These are phyloP conservation scores for Dynastes grantii DNA, from an alignment of 2,888 invertebrate species.

Conservation along the genomic window DNA sequence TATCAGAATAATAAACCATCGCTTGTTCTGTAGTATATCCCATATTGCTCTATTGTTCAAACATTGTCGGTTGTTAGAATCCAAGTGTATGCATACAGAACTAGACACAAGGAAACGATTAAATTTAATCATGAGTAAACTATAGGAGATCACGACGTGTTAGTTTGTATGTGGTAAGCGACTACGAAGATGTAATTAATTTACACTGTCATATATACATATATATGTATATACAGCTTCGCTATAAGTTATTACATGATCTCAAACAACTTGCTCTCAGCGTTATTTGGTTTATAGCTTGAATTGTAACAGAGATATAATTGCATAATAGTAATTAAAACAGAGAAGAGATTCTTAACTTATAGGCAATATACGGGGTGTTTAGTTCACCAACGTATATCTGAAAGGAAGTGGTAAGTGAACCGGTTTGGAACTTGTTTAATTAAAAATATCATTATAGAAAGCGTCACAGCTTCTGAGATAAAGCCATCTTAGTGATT, in stretches of 20 bases:
- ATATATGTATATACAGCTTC: background rate
- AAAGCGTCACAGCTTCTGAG: no score
- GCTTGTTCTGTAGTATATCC: background rate
- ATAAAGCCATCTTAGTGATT: no score
- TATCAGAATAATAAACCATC: no score
- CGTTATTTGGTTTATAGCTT: conserved; percentile 6
- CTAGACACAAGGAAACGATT: conserved; percentile 7
- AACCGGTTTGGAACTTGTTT: no score
- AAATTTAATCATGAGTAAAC: background rate
- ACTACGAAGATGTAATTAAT: conserved; percentile 33
- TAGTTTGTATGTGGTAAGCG: conserved; percentile 19
- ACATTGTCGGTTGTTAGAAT: background rate
- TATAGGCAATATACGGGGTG: no score
- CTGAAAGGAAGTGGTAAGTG: no score
- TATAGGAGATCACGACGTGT: background rate
- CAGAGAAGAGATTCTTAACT: no score
- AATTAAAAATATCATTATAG: no score
- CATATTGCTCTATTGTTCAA: background rate
- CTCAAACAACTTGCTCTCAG: conserved; percentile 6
- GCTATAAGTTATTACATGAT: conserved; percentile 10
- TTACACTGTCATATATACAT: conserved; percentile 12
- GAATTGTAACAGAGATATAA: background rate
- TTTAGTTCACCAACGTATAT: no score
- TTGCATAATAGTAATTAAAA: background rate
- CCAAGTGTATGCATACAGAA: background rate